Conservation (phyloP, 1,140 invertebrate genomes). For the Euura lappo region DNA sequence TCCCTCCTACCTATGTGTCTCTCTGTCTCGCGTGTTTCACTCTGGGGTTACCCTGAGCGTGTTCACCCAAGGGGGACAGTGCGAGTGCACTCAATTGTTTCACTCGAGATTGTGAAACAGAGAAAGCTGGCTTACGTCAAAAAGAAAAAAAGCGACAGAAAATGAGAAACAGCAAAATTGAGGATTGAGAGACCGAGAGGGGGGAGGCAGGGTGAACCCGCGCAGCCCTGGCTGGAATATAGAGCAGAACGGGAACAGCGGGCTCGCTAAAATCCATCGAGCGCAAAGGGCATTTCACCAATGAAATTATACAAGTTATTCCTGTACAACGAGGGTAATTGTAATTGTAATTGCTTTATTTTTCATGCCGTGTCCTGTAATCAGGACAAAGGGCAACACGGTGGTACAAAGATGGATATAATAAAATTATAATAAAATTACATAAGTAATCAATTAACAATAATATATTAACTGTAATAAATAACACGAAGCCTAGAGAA, state of each 20-base stretch:
- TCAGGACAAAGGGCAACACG: too few relatives aligned
- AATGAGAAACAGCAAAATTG: slow-evolving; percentile 1
- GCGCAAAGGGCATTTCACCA: neutral
- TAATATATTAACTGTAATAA: too few relatives aligned
- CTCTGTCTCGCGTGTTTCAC: too few relatives aligned
- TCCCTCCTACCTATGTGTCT: too few relatives aligned
- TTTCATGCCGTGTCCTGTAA: too few relatives aligned
- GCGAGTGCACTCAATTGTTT: slow-evolving; percentile 50
- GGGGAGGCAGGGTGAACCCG: neutral
- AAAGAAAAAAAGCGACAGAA: slow-evolving; percentile 7
- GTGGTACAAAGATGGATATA: too few relatives aligned
- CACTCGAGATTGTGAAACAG: slow-evolving; percentile 51
- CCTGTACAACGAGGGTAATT: neutral
- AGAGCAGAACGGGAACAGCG: neutral
- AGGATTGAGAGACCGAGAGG: neutral
- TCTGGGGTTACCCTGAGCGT: neutral
- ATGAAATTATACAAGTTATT: neutral
- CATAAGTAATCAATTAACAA: too few relatives aligned
- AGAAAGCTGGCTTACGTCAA: slow-evolving; percentile 44
- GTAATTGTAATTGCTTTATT: too few relatives aligned
- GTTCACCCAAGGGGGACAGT: slow-evolving; percentile 33
- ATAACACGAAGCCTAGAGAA: too few relatives aligned
- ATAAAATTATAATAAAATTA: too few relatives aligned
- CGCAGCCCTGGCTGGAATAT: neutral
- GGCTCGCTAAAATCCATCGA: neutral